Base-by-base conservation (phyloP, 2,888 invertebrate species). In the Drosophila phalerata region DNA sequence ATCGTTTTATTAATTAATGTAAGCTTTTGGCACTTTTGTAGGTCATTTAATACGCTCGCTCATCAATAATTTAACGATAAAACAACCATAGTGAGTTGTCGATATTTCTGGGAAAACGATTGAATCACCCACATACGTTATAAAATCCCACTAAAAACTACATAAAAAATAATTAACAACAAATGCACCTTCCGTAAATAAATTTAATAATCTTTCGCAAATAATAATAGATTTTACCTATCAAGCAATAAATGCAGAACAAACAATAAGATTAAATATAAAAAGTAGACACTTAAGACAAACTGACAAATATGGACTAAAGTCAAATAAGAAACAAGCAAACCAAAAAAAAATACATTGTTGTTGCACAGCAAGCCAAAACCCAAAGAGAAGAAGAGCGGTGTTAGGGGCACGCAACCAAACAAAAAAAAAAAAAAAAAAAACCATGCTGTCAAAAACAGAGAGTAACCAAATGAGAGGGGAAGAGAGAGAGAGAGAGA, bases 231-330 rank as follows among this genome's bases (percentile, higher is more conserved):
- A 9, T 15, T 3, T 15, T 15, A 32, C 34, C 15, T 49, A 17
- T n/a, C n/a, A 17, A 11, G 49, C 32, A 13, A 17, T 9, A 5
- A 53, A 53, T 30, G 42, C 25, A n/a, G 30, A 53, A 25, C 28
- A 15, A 48, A 37, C 49, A 17, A 32, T 13, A 51, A 53, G 40
- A 13, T 11, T 30, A 15, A 32, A 32, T 30, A 22, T 30, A 28
- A n/a, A 22, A 9, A 25, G 25, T n/a, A 45, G 19, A 42, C 43
- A n/a, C 45, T 40, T 13, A 60, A 11, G 17, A 51, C 34, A 30
- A 42, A 49, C 6, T 22, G 32, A 9, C 22, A 55, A 38, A 63
- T 38, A 51, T 5, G 28, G 40, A 37, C 25, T 47, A 51, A 47
- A 17, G 43, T 19, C 5, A 28, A 37, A 42, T 2, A 42, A 42